Base-by-base conservation (phyloP, 1,140 invertebrate genomes). In the Anastrepha obliqua region DNA sequence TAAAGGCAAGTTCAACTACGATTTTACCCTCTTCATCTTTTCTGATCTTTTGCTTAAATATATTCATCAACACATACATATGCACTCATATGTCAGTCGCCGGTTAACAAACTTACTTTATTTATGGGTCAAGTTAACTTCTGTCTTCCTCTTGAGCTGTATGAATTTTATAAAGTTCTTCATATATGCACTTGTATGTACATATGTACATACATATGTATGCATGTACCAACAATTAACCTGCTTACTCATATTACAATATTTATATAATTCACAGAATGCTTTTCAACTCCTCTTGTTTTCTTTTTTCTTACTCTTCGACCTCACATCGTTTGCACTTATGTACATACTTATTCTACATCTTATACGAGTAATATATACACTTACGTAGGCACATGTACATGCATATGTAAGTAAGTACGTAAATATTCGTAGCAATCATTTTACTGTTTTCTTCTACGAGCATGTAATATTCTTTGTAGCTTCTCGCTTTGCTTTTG, bases 71-170 rank as follows among this genome's bases (percentile, higher is more conserved):
- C 29, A 29, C 29, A 29, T 29, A 29, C 29, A 29, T 29, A 29
- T 29, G 29, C 29, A 29, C 29, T 29, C 29, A 29, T 29, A 11
- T 67, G 11, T 67, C 29, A 11, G 29, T 42, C 64, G 20, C 11
- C 64, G 39, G 29, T 67, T 3, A 42, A 20, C n/a, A 39, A 67
- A 67, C 64, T 13, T 39, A 74, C 67, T 74, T 74, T 13, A 74
- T 47, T 74, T 74, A 74, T 74, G 67, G 67, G 67, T 74, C 67
- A 74, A 74, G 42, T 74, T 74, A 44, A 17, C 2, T 44, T 74
- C 42, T 74, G 6, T 47, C 9, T 39, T 74, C 3, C 67, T 47
- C 67, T 3, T 5, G 2, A 3, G 67, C 67, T 74, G 1, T 62
- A 62, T 13, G 15, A 62, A 13, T 62, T 62, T 17, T 42, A n/a